phyloP scores from a whole-genome alignment of 2,888 invertebrate species.

The Scaeva pyrastri region DNA sequence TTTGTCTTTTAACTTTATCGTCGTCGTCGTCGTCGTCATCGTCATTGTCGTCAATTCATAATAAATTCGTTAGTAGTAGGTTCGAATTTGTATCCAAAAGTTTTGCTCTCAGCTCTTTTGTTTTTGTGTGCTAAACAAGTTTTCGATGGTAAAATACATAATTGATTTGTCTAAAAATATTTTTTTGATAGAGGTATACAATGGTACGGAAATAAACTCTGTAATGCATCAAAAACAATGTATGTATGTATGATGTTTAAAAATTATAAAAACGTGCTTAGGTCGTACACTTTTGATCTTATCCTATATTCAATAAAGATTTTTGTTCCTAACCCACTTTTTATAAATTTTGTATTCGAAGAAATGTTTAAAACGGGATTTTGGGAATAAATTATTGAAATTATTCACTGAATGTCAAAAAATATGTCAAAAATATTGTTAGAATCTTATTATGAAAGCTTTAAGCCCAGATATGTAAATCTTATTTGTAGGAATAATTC shows the following conservation, averaged over 20 bases:
- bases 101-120: constrained; percentile 39
- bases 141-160: background rate
- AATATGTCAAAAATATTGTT: no score
- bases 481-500: no score
- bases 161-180: constrained; percentile 17
- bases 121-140: constrained; percentile 1
- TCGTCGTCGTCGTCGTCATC: no score
- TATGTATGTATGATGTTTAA: background rate
- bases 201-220: constrained; percentile 4
- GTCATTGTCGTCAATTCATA: no score
- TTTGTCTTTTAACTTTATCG: background rate
- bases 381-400: no score
- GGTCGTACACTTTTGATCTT: background rate
- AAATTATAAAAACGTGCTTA: background rate
- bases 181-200: background rate
- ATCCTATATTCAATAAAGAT: background rate
- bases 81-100: background rate
- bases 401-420: no score
- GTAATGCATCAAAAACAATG: background rate
- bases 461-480: no score
- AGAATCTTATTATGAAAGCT: no score
- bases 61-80: background rate
- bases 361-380: no score
- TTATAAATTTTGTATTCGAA: no score
- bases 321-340: no score